Percentiles rank a stretch among this genome's conserved stretches.
Evolutionary conservation across 2,113 vertebrate genomes (phyloP).

Genomic region (Nothocercus julius): DNA sequence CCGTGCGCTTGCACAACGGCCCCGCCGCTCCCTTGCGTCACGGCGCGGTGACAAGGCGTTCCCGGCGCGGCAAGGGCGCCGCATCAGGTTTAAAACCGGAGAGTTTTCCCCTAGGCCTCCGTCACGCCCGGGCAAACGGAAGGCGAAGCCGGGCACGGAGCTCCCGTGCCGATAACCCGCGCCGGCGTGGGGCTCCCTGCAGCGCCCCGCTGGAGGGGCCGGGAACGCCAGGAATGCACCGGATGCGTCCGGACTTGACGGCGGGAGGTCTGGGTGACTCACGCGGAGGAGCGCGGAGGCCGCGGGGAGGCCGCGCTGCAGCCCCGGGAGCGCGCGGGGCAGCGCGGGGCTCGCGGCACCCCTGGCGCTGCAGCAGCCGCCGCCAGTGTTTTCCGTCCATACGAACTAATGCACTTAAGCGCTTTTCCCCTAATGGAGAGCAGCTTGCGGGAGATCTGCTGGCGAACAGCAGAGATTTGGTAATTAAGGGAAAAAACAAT

Average conservation of each 20-base stretch:
- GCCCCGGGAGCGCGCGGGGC: neutral
- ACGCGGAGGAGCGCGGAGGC: too few species aligned
- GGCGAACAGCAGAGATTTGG: neutral
- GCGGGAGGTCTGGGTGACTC: constrained; percentile 35
- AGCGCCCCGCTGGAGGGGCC: neutral
- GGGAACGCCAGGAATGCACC: constrained; percentile 70
- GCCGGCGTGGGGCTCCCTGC: neutral
- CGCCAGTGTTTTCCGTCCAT: neutral
- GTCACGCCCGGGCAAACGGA: neutral
- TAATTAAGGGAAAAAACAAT: too few species aligned
- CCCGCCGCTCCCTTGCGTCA: neutral
- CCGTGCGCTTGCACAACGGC: neutral
- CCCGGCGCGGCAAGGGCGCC: neutral
- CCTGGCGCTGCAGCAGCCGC: neutral
- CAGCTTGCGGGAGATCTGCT: neutral
- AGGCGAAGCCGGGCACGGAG: neutral
- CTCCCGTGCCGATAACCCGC: rapidly evolving
- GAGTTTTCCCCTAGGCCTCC: neutral
- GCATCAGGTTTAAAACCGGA: constrained; percentile 14
- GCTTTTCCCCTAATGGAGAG: neutral
- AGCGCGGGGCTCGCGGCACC: neutral
- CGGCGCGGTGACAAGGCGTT: neutral
- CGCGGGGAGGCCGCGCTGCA: neutral
- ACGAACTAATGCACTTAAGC: neutral
- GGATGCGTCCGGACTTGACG: constrained; percentile 72